Conservation (phyloP, 2,113 vertebrate species). For the Callipepla californica region DNA sequence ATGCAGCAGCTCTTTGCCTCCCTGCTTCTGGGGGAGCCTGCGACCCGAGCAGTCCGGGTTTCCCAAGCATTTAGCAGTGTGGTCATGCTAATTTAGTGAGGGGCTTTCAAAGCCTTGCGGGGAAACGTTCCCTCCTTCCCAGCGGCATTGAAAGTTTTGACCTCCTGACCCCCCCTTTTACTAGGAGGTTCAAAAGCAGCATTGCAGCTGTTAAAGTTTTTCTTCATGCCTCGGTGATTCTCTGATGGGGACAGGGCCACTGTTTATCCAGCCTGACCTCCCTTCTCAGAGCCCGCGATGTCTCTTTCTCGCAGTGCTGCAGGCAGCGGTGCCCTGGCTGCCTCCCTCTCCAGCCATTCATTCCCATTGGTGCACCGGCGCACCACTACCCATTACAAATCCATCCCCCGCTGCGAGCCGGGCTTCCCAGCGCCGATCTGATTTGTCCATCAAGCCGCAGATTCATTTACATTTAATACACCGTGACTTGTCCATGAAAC, state of each 20-base stretch:
- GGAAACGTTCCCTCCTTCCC: slow-evolving; percentile 63
- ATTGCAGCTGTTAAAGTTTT: slow-evolving; percentile 70
- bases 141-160: slow-evolving; percentile 57
- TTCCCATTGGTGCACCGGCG: not conserved
- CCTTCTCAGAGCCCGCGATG: slow-evolving; percentile 16
- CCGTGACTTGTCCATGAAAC: not conserved
- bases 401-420: not conserved
- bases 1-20: slow-evolving; percentile 22
- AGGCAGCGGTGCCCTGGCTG: slow-evolving; percentile 13
- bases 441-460: slow-evolving; percentile 50
- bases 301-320: slow-evolving; percentile 2
- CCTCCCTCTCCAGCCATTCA: not conserved
- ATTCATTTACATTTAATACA: slow-evolving; percentile 43
- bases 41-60: not conserved
- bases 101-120: slow-evolving; percentile 60
- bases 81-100: slow-evolving; percentile 65
- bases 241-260: slow-evolving; percentile 27
- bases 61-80: slow-evolving; percentile 62
- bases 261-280: slow-evolving; percentile 68
- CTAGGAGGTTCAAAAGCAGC: slow-evolving; percentile 63
- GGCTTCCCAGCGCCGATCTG: not conserved
- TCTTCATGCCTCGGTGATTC: slow-evolving; percentile 54
- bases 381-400: not conserved
- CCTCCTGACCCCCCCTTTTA: slow-evolving; percentile 54
- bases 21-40: slow-evolving; percentile 33